Conservation (phyloP, 2,888 invertebrate species). For the Carabus problematicus region DNA sequence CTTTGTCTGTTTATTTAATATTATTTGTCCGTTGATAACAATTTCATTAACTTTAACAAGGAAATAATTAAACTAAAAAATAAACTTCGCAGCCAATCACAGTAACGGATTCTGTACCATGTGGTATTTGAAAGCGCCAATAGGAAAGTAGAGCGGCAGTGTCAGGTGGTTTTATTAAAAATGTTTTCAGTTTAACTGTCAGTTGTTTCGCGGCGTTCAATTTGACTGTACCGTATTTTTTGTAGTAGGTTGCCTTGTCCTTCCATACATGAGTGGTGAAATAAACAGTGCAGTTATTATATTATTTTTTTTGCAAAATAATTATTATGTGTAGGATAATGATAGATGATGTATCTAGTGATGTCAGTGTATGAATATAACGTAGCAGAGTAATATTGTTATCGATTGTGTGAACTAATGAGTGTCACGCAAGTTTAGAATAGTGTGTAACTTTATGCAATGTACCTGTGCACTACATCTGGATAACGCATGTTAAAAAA, state of each 20-base stretch:
- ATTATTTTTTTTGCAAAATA: not conserved
- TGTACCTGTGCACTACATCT: conserved; percentile 28
- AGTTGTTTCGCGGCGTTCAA: conserved; percentile 37
- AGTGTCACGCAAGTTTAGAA: conserved; percentile 14
- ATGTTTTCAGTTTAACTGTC: conserved; percentile 39
- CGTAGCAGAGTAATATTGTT: not conserved
- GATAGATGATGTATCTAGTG: conserved; percentile 7
- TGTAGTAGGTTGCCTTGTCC: not conserved
- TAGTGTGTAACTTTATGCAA: conserved; percentile 16
- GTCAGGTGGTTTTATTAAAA: conserved; percentile 41
- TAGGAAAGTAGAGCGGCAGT: conserved; percentile 35
- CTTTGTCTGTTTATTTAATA: not conserved
- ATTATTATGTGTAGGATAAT: not conserved
- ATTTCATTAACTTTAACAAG: conserved; percentile 35
- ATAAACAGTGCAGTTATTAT: not conserved
- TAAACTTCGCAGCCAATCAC: conserved; percentile 30
- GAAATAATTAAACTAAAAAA: conserved; percentile 33
- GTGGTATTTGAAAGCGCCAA: conserved; percentile 28
- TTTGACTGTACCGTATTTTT: conserved; percentile 32
- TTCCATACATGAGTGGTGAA: too few relatives aligned
- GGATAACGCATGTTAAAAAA: too few relatives aligned
- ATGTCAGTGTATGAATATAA: conserved; percentile 27
- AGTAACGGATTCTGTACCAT: conserved; percentile 18
- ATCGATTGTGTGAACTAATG: conserved; percentile 1
- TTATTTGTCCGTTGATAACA: conserved; percentile 16